Evolutionary conservation across 2,113 vertebrate genomes (phyloP).

Genomic region (Sinosuthora webbiana): DNA sequence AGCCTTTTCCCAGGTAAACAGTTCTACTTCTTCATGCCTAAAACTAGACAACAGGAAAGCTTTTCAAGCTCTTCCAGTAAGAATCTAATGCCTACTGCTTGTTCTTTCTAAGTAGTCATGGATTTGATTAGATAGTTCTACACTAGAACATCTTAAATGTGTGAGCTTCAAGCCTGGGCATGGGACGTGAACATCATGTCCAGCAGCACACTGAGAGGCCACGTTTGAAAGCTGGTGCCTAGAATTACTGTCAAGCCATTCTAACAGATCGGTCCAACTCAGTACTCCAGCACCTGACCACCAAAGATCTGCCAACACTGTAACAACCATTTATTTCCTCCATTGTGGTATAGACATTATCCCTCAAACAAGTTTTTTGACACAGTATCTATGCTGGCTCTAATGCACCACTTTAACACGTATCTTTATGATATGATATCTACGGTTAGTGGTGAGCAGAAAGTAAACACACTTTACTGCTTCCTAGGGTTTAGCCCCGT

Average conservation of each 20-base stretch:
- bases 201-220: accelerated
- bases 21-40: not conserved
- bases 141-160: not conserved
- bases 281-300: not conserved
- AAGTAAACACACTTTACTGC: not conserved
- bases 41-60: not conserved
- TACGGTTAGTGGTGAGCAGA: not conserved
- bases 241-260: not conserved
- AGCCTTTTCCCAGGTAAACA: not conserved
- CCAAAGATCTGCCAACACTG: not conserved
- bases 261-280: not conserved
- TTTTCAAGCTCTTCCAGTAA: not conserved
- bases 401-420: not conserved
- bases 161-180: not conserved
- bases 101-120: not conserved
- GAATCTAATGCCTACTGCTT: not conserved
- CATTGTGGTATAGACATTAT: not conserved
- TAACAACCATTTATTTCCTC: not conserved
- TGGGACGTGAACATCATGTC: accelerated
- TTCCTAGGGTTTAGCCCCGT: not conserved
- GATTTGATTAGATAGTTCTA: not conserved
- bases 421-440: not conserved
- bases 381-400: not conserved
- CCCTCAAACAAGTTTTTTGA: not conserved
- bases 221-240: not conserved